phyloP scores from a whole-genome alignment of 2,888 invertebrate species.

The Norana najaformis region DNA sequence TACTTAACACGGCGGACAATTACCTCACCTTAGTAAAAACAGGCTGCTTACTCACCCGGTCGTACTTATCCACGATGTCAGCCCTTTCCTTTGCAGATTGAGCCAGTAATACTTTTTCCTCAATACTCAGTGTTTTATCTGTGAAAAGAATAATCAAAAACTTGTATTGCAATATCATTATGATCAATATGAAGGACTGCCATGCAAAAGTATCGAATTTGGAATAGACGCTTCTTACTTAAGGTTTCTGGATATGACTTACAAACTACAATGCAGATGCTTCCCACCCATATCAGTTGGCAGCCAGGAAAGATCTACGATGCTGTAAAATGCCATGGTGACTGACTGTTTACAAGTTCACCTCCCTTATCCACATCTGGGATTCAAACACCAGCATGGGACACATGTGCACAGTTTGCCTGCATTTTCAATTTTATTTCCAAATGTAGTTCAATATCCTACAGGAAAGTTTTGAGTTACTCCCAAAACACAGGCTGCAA shows the following conservation, averaged over 20 bases:
- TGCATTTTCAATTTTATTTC: not conserved
- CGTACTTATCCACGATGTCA: conserved; percentile 31
- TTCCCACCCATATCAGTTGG: not conserved
- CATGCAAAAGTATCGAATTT: not conserved
- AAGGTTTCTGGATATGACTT: no score
- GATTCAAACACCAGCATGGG: not conserved
- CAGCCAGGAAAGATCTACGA: not conserved
- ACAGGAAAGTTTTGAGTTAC: not conserved
- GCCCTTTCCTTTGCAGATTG: conserved; percentile 31
- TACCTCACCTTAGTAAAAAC: not conserved
- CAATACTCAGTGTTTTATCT: conserved; percentile 29
- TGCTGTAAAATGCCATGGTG: not conserved
- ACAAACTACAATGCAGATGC: not conserved
- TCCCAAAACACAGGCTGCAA: not conserved
- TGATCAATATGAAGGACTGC: not conserved
- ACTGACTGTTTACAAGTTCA: not conserved
- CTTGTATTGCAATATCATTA: no score
- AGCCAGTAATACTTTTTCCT: conserved; percentile 29
- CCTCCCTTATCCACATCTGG: not conserved
- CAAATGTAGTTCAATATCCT: not conserved
- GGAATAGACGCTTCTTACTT: no score
- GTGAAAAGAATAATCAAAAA: not conserved
- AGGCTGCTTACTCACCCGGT: not conserved
- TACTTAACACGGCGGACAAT: no score
- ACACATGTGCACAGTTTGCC: not conserved